Percentiles rank a stretch among this genome's conserved stretches.
Evolutionary conservation across 2,113 vertebrate genomes (phyloP).

Genomic region (Sinosuthora webbiana): DNA sequence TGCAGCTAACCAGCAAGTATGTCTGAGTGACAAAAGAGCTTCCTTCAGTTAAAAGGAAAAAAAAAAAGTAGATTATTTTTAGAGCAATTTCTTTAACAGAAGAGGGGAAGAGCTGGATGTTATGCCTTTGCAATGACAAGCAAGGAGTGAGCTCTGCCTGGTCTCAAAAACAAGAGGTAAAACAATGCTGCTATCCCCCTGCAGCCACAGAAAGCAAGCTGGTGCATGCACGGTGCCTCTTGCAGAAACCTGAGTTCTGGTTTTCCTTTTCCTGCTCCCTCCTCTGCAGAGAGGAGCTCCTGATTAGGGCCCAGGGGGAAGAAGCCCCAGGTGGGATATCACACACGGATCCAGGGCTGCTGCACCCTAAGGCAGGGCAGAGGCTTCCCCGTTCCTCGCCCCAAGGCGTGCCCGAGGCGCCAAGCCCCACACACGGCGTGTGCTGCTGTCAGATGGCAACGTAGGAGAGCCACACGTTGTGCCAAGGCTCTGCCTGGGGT

Average conservation of each 20-base stretch:
- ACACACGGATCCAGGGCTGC: not conserved
- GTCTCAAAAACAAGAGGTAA: not conserved
- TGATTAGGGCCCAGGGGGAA: not conserved
- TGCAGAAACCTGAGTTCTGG: not conserved
- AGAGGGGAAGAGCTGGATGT: not conserved
- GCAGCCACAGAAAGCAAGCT: not conserved
- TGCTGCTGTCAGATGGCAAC: not conserved
- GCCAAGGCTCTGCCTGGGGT: conserved; percentile 9
- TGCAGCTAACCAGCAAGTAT: not conserved
- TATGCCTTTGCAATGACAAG: not conserved
- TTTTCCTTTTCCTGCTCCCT: not conserved
- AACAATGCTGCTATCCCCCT: not conserved
- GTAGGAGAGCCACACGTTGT: conserved; percentile 21
- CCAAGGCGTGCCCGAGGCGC: fast-evolving
- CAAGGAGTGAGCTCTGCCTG: not conserved
- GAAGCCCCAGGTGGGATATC: not conserved
- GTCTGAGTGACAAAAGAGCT: not conserved
- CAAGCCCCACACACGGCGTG: not conserved
- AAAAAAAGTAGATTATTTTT: not conserved
- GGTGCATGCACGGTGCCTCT: fast-evolving
- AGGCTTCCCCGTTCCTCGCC: not conserved
- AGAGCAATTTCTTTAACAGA: not conserved
- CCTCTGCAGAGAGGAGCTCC: not conserved
- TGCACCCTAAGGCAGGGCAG: not conserved
- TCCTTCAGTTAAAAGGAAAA: not conserved